Evolutionary conservation across 2,113 vertebrate species (phyloP), one percentile per base, ranked within the genome.

Genomic region (Larimichthys crocea): DNA sequence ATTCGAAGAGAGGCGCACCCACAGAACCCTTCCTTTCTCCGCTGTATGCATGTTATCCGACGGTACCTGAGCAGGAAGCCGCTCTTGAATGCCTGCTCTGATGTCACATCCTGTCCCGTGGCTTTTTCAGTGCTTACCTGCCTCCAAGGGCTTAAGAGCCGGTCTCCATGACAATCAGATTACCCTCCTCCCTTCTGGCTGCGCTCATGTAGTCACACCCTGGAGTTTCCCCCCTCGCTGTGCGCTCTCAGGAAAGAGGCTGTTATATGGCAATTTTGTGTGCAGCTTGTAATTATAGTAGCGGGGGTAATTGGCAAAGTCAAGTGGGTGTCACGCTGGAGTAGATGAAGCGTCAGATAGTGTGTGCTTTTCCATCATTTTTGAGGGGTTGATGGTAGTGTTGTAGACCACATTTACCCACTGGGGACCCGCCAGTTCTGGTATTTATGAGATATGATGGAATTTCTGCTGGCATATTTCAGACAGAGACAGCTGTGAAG

Each of bases 211-310:
- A 57, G 83, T 74, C 70, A 76, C 62, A 6, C 91, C 82, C 76
- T 86, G 82, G 75, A 86, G 83, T 87, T 85, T 70, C 83, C 90
- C 85, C 69, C 80, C 29, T 40, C 2, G 46, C 71, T 60, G 59
- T 63, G 59, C 20, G 16, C 60, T 66, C 80, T 76, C 77, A 90
- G 84, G 85, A 91, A 88, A 84, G 55, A 46, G 61, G 67, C 83
- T 75, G 68, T 89, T 89, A 87, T 69, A 63, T 68, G 26, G 80
- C 69, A 85, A 76, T 82, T 88, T 83, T 40, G 65, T 79, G n/a
- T 82, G 65, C 46, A 86, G 79, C 64, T 3, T 92, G 82, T 87
- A 84, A 91, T 93, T 88, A 88, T 73, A 81, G 85, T 74, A 63
- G 67, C 68, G 20, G 74, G 74, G 50, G 64, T 82, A 84, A 88